phyloP scores from a whole-genome alignment of 2,797 vertebrate genomes.

The Chrosomus eos region DNA sequence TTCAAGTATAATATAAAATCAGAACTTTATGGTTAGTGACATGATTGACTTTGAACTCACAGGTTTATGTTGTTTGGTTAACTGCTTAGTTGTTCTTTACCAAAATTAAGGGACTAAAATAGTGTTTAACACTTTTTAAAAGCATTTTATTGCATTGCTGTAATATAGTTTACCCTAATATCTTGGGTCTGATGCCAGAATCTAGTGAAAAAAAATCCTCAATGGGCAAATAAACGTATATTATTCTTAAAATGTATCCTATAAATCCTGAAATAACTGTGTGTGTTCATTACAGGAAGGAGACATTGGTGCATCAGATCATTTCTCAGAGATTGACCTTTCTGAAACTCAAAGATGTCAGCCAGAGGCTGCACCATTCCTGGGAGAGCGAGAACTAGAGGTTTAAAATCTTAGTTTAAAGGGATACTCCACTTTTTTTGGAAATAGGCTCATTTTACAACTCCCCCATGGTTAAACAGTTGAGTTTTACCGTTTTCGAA shows the following conservation, averaged over 20 bases:
- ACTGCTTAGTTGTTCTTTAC: neutral
- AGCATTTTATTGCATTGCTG: slow-evolving; percentile 3
- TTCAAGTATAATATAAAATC: too few species aligned
- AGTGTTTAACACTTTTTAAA: neutral
- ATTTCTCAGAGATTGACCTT: neutral
- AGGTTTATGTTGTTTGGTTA: neutral
- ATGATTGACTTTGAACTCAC: too few species aligned
- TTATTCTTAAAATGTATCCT: neutral
- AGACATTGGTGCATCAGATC: neutral
- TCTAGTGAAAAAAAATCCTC: neutral
- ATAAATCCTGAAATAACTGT: neutral
- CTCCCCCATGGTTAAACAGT: too few species aligned
- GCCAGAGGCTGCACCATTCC: neutral
- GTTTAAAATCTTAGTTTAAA: neutral
- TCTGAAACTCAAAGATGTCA: slow-evolving; percentile 5
- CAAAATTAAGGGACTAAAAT: too few species aligned
- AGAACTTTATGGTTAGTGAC: too few species aligned
- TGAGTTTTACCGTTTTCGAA: too few species aligned
- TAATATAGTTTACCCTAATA: neutral
- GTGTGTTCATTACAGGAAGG: slow-evolving; percentile 8
- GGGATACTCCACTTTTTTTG: too few species aligned
- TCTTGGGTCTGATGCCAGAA: neutral
- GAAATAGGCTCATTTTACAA: too few species aligned
- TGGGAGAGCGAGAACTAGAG: neutral
- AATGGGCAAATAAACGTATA: neutral